These are phyloP conservation scores for Perizoma flavofasciatum DNA, from an alignment of 2,888 invertebrate species.

Conservation along the genomic window DNA sequence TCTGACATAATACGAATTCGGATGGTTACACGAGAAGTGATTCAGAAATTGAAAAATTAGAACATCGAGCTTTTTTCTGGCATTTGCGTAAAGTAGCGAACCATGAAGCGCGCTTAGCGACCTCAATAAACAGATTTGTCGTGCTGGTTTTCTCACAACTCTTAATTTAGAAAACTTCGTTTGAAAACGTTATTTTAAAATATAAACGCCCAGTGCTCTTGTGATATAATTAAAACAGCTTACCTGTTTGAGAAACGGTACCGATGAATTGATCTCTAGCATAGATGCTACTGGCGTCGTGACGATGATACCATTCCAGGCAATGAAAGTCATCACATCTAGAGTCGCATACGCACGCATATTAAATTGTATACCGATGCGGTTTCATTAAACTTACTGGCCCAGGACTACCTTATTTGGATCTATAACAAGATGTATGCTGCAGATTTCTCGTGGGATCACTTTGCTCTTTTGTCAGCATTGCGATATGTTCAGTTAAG, in stretches of 20 bases:
- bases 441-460: slow-evolving; percentile 62
- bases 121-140: slow-evolving; percentile 56
- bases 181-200: slow-evolving; percentile 22
- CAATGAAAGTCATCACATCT: slow-evolving; percentile 74
- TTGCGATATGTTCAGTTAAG: slow-evolving; percentile 33
- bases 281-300: slow-evolving; percentile 52
- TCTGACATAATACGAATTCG: slow-evolving; percentile 6
- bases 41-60: slow-evolving; percentile 42
- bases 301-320: slow-evolving; percentile 70
- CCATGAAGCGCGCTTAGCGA: slow-evolving; percentile 56
- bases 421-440: slow-evolving; percentile 48
- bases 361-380: slow-evolving; percentile 46
- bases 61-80: slow-evolving; percentile 49
- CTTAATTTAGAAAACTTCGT: slow-evolving; percentile 26
- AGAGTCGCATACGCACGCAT: slow-evolving; percentile 43
- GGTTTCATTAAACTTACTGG: slow-evolving; percentile 52
- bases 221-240: slow-evolving; percentile 30
- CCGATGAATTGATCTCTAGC: slow-evolving; percentile 53
- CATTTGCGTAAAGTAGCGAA: slow-evolving; percentile 48
- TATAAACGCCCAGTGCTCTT: slow-evolving; percentile 26
- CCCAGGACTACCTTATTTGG: slow-evolving; percentile 63
- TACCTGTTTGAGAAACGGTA: slow-evolving; percentile 60
- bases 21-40: slow-evolving; percentile 27
- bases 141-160: slow-evolving; percentile 34
- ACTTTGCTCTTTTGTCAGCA: slow-evolving; percentile 50